Evolutionary conservation across 2,888 invertebrate genomes (phyloP).

Genomic region (Tryphoninae sp.): DNA sequence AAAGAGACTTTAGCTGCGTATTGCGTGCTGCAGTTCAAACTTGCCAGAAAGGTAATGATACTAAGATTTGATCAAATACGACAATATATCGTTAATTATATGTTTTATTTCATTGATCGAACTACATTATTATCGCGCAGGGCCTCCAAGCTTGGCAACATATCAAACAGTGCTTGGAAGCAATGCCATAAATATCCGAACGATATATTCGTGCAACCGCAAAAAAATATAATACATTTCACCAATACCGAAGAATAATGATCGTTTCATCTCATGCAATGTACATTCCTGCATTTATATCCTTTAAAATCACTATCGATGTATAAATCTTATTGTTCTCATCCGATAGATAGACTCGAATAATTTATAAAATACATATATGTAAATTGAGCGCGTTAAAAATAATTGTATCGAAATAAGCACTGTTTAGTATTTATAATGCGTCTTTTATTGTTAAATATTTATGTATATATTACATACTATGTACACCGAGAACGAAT

Average conservation of each 20-base stretch:
- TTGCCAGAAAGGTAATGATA: conserved; percentile 86
- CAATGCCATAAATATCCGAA: conserved; percentile 53
- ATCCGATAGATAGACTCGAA: conserved; percentile 46
- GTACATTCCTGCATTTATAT: conserved; percentile 75
- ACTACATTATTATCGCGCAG: conserved; percentile 79
- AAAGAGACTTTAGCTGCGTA: conserved; percentile 88
- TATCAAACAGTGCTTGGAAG: conserved; percentile 87
- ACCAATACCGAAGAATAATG: conserved; percentile 78
- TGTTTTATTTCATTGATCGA: conserved; percentile 1
- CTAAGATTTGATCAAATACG: not conserved
- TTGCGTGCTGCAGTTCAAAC: conserved; percentile 88
- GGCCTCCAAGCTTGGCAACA: conserved; percentile 90
- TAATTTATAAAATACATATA: conserved; percentile 34
- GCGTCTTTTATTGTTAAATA: conserved; percentile 55
- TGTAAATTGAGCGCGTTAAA: conserved; percentile 34
- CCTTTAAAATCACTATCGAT: conserved; percentile 57
- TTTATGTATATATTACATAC: conserved; percentile 55
- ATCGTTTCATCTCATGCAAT: conserved; percentile 69
- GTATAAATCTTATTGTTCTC: conserved; percentile 59
- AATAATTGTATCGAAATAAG: conserved; percentile 50
- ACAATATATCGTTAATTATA: conserved; percentile 60
- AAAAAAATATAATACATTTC: conserved; percentile 69
- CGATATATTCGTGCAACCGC: not conserved
- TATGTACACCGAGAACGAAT: conserved; percentile 16
- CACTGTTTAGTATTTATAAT: conserved; percentile 61